Base-by-base conservation (phyloP, 2,113 vertebrate genomes). In the Colaptes auratus region DNA sequence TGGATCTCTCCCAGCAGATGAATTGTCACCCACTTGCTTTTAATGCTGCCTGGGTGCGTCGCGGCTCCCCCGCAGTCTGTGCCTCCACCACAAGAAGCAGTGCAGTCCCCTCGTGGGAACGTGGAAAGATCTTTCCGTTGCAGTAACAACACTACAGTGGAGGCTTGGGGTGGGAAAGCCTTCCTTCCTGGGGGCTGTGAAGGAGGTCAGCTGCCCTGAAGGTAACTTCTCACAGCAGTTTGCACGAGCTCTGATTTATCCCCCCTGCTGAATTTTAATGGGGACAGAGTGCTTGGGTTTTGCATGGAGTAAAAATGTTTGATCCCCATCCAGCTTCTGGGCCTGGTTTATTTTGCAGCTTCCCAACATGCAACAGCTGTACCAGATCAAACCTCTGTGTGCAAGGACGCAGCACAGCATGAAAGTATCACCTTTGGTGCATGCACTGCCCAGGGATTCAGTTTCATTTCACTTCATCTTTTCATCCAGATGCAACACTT, bases 1-100 rank as follows among this genome's bases (percentile, higher is more conserved):
- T 93, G 89, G 72, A 83, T 93, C 93, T 96, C 82, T 88, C 58
- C 70, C 91, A 96, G 81, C 24, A 93, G 88, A 93, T 52, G 83
- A 86, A 82, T 92, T 3, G 1, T 67, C 95, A 74, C 79, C 94
- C 7, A 0, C 56, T 95, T 64, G 61, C 74, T 91, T 86, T 82
- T 89, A 96, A 53, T 3, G 1, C 69, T 73, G 91, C 90, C 96
- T 93, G 90, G 73, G 92, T 74, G 83, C 88, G 55, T 87, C 48
- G 39, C 71, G 93, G 65, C 44, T 58, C 36, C 61, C 52, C 39
- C 66, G 53, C 59, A 75, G 12, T 88, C 63, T 79, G 73, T 81
- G 52, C 70, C 56, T 71, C 42, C 19, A 42, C 53, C 78, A 83
- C 48, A 93, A 71, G 24, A 50, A 18, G 30, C 36, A 58, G 52